Evolutionary conservation across 2,888 invertebrate species (phyloP).

Genomic region (Phortica okadai): DNA sequence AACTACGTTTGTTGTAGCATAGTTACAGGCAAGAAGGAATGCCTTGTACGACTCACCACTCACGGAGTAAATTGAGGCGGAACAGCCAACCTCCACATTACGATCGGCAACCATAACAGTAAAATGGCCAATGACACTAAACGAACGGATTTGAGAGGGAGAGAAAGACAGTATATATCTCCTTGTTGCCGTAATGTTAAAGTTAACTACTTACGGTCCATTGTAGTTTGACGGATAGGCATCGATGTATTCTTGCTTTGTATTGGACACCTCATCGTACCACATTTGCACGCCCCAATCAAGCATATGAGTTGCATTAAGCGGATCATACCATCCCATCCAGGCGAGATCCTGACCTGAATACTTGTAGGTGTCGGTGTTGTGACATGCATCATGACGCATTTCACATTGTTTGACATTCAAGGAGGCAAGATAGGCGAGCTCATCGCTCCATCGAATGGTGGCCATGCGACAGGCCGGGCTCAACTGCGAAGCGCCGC

Average conservation of each 20-base stretch:
- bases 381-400: conserved; percentile 63
- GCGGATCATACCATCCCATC: too few relatives aligned
- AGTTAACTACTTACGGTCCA: conserved; percentile 48
- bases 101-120: conserved; percentile 24
- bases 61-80: conserved; percentile 3
- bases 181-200: not conserved
- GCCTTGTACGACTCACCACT: not conserved
- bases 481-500: conserved; percentile 42
- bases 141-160: not conserved
- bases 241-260: conserved; percentile 45
- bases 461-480: conserved; percentile 66
- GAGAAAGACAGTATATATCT: not conserved
- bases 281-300: conserved; percentile 45
- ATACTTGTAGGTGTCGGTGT: conserved; percentile 58
- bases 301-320: too few relatives aligned
- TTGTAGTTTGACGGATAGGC: conserved; percentile 45
- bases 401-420: conserved; percentile 63
- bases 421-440: conserved; percentile 61
- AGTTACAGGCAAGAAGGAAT: conserved; percentile 63
- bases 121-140: conserved; percentile 19
- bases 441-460: conserved; percentile 62
- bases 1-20: conserved; percentile 62
- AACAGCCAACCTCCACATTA: conserved; percentile 7
- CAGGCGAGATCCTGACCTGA: conserved; percentile 67
- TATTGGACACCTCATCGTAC: conserved; percentile 47